phyloP scores from a whole-genome alignment of 2,888 invertebrate genomes.

The Mesorhabditis belari region DNA sequence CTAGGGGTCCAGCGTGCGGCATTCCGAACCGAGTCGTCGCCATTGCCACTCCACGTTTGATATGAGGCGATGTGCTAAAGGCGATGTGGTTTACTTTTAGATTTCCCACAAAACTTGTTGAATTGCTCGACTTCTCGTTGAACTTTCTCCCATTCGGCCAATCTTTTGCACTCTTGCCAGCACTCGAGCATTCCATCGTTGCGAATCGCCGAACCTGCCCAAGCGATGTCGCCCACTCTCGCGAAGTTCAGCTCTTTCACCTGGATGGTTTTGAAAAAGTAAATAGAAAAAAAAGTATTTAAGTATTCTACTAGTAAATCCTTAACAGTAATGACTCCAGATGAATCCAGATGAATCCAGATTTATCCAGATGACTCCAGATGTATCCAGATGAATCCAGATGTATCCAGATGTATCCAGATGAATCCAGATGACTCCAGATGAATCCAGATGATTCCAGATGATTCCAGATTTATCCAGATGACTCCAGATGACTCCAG shows the following conservation, averaged over 20 bases:
- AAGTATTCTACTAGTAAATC: too few species aligned
- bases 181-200: slow-evolving; percentile 59
- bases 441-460: too few species aligned
- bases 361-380: too few species aligned
- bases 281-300: too few species aligned
- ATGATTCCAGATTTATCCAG: too few species aligned
- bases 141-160: slow-evolving; percentile 65
- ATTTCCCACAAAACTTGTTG: slow-evolving; percentile 64
- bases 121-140: slow-evolving; percentile 64
- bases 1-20: slow-evolving; percentile 54
- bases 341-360: too few species aligned
- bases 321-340: too few species aligned
- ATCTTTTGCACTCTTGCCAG: slow-evolving; percentile 71
- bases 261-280: neutral
- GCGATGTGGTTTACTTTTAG: neutral
- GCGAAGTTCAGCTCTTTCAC: slow-evolving; percentile 61
- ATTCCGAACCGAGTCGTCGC: slow-evolving; percentile 80
- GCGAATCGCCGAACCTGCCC: slow-evolving; percentile 2
- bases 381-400: too few species aligned
- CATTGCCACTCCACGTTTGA: slow-evolving; percentile 75
- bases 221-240: slow-evolving; percentile 59
- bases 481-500: too few species aligned
- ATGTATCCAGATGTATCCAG: too few species aligned
- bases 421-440: too few species aligned
- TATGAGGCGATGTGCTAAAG: slow-evolving; percentile 40